Base-by-base conservation (phyloP, 2,888 invertebrate species). In the Tiliacea citrago region DNA sequence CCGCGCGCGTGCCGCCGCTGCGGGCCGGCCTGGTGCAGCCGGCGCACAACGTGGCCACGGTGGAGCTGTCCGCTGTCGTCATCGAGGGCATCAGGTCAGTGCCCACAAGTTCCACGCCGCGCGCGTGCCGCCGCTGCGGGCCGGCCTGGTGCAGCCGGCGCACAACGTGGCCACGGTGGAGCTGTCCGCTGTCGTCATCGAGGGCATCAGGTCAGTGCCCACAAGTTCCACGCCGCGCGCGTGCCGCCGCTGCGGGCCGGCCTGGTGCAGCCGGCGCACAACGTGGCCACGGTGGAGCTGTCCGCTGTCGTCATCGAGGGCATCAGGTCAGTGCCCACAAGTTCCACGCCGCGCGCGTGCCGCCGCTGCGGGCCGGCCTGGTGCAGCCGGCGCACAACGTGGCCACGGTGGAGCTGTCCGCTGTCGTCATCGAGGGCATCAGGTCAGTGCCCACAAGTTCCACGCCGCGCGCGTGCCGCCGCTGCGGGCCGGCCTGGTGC, bases 261-360 rank as follows among this genome's bases (percentile, higher is more conserved):
- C 5, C 97, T 98, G 89, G 97, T 98, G 91, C 98, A 98, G 90
- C 99, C 99, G 18, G 96, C 97, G 42, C 97, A 98, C 89, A 99
- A 99, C 96, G 98, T 99, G 65, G 99, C 99, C 67, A 99, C 99
- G 0, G 97, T 98, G 83, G 98, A 98, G 74, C 97, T 98, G 89
- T 98, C 98, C 93, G 99, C 99, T 4, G 98, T 98, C 88, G 99
- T 99, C 77, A 98, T 99, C 61, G 99, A 99, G 96, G 99, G 99
- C 75, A 99, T 99, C 79, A 97, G 97, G 97, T 97, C 16, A 13
- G 57, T n/a, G n/a, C n/a, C n/a, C n/a, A n/a, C n/a, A n/a, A n/a
- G n/a, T n/a, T n/a, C 96, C 99, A 98, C 94, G 98, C 98, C 60
- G 96, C 97, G 71, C 98, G 98, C 79, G 97, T 98, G 86, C 98